These are phyloP conservation scores for Notothenia rossii DNA, from an alignment of 2,113 vertebrate species.

Conservation along the genomic window DNA sequence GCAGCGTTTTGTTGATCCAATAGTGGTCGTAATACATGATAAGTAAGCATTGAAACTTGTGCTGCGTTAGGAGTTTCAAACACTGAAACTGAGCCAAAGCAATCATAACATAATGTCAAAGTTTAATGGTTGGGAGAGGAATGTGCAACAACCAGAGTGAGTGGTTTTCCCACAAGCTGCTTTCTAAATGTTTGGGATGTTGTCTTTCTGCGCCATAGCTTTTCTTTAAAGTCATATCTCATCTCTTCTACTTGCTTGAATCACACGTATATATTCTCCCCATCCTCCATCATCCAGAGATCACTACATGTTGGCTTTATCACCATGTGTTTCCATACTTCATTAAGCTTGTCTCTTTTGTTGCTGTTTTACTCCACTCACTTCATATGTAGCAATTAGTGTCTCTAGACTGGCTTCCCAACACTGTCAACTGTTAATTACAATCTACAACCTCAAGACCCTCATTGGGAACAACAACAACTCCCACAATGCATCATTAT, in stretches of 20 bases:
- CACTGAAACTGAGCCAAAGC: background rate
- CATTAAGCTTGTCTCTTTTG: background rate
- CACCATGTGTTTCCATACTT: background rate
- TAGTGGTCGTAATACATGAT: too few species aligned
- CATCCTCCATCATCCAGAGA: background rate
- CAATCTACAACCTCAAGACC: background rate
- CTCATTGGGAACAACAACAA: slow-evolving; percentile 11
- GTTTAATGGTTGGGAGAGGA: background rate
- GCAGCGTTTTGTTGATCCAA: background rate
- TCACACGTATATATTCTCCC: background rate
- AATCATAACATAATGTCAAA: background rate
- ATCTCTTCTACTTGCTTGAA: background rate
- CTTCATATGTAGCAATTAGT: background rate
- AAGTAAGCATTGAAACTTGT: background rate
- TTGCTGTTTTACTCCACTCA: background rate
- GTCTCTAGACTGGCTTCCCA: background rate
- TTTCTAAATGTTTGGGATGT: background rate
- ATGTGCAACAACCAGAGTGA: background rate
- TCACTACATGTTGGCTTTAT: too few species aligned
- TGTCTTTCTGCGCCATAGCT: background rate
- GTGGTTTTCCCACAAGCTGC: slow-evolving; percentile 8
- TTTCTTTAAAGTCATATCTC: too few species aligned
- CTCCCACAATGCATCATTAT: slow-evolving; percentile 3
- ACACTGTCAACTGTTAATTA: background rate
- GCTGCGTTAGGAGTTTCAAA: background rate